Base-by-base conservation (phyloP, 2,113 vertebrate species). In the Percopsis transmontana region DNA sequence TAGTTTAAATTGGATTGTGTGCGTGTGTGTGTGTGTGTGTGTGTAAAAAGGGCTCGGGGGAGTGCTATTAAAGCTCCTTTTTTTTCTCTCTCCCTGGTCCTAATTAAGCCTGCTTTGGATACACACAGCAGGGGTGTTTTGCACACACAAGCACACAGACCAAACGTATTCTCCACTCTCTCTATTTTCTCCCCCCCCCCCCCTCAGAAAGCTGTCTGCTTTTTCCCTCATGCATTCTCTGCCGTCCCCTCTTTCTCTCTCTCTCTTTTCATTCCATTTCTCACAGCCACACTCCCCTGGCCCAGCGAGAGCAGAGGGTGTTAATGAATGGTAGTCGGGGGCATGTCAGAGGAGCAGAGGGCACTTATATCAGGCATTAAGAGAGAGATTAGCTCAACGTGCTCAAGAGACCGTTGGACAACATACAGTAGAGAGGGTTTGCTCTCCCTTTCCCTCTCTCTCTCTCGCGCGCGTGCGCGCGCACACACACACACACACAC, bases 71-170 rank as follows among this genome's bases (percentile, higher is more conserved):
- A 55, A 44, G 62, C 58, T 67, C 15, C 58, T 73, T 62, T 15
- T 44, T 44, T 44, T 16, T 44, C 42, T 47, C 59, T 53, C 48
- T 68, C 66, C 45, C 44, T 63, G 48, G 67, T 58, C 64, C 74
- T 70, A 61, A 77, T 82, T 82, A 77, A 77, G 48, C 57, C 59
- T 39, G 20, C 63, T 68, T 70, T 70, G 45, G 65, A 76, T 62
- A 42, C 11, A 0, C 41, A 66, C 66, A 55, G 13, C 45, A 13
- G 48, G 9, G n/a, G 0, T 1, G 12, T 19, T 51, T 19, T 51
- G 23, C 13, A 5, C 3, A 16, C 52, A 27, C 23, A 27, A 20
- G 14, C 10, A 15, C 21, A 54, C 20, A 6, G 20, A 54, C 52
- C 14, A 20, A 23, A 33, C 27, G 8, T 7, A 33, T 7, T 33